A percentile compares a stretch with the other conserved stretches of the same genome.
Conservation (phyloP, 2,888 invertebrate genomes). For the Xanthorhoe spadicearia region DNA sequence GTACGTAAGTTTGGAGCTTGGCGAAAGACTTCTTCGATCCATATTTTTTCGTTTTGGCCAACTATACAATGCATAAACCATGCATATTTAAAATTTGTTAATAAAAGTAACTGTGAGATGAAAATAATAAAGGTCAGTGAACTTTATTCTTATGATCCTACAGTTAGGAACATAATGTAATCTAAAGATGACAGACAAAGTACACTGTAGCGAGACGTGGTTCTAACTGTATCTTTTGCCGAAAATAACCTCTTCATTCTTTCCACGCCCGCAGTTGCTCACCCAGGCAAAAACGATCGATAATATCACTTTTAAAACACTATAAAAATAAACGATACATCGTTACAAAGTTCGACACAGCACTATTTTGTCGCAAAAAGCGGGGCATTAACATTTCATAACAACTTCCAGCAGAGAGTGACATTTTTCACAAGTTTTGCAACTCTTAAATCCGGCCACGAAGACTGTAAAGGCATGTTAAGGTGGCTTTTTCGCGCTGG, state of each 20-base stretch:
- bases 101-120: too few relatives aligned
- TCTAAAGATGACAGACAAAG: too few relatives aligned
- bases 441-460: conserved; percentile 27
- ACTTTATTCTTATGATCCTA: too few relatives aligned
- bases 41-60: too few relatives aligned
- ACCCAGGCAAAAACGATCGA: not conserved
- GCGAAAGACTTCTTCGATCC: not conserved
- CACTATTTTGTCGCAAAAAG: conserved; percentile 14
- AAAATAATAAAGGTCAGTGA: too few relatives aligned
- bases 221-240: not conserved
- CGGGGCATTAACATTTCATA: conserved; percentile 29
- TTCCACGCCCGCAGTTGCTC: not conserved
- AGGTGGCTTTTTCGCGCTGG: conserved; percentile 7
- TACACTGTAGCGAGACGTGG: too few relatives aligned
- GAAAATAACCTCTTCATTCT: not conserved
- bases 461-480: conserved; percentile 14
- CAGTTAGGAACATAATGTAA: too few relatives aligned
- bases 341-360: conserved; percentile 7
- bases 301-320: not conserved
- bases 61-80: too few relatives aligned
- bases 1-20: not conserved
- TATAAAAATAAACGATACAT: conserved; percentile 1
- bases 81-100: too few relatives aligned
- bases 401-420: conserved; percentile 19
- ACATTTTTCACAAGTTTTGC: conserved; percentile 35